Percentiles rank a stretch among this genome's conserved stretches.
Evolutionary conservation across 2,888 invertebrate species (phyloP).

Genomic region (Autographa gamma): DNA sequence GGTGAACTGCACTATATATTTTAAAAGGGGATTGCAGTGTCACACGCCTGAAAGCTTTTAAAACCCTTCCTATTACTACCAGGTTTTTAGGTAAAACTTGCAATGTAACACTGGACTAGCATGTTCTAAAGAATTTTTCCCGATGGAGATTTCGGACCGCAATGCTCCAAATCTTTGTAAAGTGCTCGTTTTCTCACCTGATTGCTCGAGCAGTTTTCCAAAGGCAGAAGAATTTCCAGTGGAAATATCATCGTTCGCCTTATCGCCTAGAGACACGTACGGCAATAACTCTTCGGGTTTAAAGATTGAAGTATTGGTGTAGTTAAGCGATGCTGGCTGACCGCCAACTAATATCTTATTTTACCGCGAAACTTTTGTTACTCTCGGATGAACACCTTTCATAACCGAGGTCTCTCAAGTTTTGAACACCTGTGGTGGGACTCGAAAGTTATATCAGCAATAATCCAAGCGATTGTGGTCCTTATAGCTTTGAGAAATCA

Average conservation of each 20-base stretch:
- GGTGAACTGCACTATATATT: background rate
- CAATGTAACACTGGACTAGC: background rate
- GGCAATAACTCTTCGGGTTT: conserved; percentile 36
- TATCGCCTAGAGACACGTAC: conserved; percentile 43
- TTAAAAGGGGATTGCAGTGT: background rate
- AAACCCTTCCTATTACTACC: background rate
- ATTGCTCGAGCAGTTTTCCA: background rate
- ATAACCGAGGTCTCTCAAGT: background rate
- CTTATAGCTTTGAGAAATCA: background rate
- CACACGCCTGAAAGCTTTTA: background rate
- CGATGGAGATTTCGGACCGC: background rate
- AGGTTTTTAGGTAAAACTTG: background rate
- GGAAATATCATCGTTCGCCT: conserved; percentile 30
- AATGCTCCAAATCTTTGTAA: background rate
- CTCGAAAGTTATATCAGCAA: background rate
- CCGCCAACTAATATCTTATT: conserved; percentile 39
- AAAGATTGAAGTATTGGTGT: conserved; percentile 28
- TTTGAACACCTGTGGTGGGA: conserved; percentile 16
- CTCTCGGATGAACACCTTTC: conserved; percentile 10
- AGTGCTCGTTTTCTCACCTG: background rate
- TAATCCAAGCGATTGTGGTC: background rate
- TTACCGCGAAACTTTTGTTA: conserved; percentile 16
- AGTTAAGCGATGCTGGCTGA: conserved; percentile 35
- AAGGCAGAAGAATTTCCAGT: background rate
- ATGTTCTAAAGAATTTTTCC: background rate